Conservation (phyloP, 2,797 vertebrate genomes). For the Pseudochromis fuscus region DNA sequence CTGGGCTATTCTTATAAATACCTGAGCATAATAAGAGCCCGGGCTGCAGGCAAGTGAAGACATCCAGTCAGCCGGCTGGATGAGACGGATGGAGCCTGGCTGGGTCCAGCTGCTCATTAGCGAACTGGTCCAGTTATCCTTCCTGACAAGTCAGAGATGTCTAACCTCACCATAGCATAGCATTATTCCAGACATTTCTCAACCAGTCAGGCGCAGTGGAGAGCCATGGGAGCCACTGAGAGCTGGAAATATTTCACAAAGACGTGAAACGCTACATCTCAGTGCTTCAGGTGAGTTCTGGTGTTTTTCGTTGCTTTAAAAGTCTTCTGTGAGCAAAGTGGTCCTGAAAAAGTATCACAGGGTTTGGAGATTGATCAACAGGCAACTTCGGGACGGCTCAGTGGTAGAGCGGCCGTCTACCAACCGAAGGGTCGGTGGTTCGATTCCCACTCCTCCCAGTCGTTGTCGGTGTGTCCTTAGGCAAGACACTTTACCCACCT, state of each 20-base stretch:
- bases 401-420: no score
- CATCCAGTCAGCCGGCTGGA: conserved; percentile 44
- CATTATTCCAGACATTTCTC: conserved; percentile 58
- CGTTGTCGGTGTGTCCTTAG: no score
- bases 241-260: conserved; percentile 56
- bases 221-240: conserved; percentile 36
- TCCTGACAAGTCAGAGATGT: conserved; percentile 63
- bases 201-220: conserved; percentile 37
- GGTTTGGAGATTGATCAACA: conserved; percentile 1
- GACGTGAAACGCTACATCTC: conserved; percentile 21
- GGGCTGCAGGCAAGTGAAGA: conserved; percentile 55
- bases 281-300: not conserved
- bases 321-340: conserved; percentile 4
- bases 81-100: conserved; percentile 48
- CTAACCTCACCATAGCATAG: conserved; percentile 40
- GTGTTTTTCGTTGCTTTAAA: not conserved
- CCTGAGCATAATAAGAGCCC: conserved; percentile 60
- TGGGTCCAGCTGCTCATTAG: conserved; percentile 73
- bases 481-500: no score
- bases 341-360: not conserved
- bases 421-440: no score
- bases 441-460: conserved; percentile 23
- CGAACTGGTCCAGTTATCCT: conserved; percentile 61
- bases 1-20: conserved; percentile 66
- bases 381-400: no score